These are phyloP conservation scores for Cerceris ruficornis DNA, from an alignment of 2,888 invertebrate genomes.

Conservation along the genomic window DNA sequence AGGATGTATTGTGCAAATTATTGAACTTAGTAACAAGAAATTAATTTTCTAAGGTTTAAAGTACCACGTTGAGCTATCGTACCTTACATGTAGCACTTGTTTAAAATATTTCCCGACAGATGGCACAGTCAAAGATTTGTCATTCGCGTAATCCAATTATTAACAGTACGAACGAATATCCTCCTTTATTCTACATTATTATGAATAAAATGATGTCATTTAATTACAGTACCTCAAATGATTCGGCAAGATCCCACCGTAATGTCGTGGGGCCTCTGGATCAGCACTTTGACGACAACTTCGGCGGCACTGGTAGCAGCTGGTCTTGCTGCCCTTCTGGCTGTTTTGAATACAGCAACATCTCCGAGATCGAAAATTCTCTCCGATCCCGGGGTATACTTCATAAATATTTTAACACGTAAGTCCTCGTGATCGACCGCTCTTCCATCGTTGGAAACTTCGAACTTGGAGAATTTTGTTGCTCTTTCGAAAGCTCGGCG, in stretches of 20 bases:
- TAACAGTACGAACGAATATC: too few species aligned
- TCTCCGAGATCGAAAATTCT: conserved; percentile 87
- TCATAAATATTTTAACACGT: conserved; percentile 91
- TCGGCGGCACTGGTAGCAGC: conserved; percentile 88
- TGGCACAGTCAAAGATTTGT: too few species aligned
- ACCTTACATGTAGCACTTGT: too few species aligned
- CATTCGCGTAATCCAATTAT: too few species aligned
- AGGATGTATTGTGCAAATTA: too few species aligned
- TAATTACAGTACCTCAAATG: conserved; percentile 85
- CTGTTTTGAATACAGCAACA: conserved; percentile 91
- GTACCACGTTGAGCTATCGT: too few species aligned
- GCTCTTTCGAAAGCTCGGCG: neutral
- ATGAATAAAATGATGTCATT: neutral
- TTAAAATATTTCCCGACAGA: too few species aligned
- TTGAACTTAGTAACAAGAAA: too few species aligned
- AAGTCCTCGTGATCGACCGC: conserved; percentile 74
- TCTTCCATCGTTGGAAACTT: neutral
- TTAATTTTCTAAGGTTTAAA: too few species aligned
- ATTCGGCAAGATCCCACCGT: conserved; percentile 85
- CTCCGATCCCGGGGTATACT: conserved; percentile 87
- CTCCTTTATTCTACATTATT: too few species aligned
- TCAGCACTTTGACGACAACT: conserved; percentile 88
- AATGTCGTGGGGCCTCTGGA: conserved; percentile 89
- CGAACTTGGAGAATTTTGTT: neutral
- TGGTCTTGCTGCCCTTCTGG: conserved; percentile 88